Conservation (phyloP, 2,888 invertebrate species). For the Melitaea athalia region DNA sequence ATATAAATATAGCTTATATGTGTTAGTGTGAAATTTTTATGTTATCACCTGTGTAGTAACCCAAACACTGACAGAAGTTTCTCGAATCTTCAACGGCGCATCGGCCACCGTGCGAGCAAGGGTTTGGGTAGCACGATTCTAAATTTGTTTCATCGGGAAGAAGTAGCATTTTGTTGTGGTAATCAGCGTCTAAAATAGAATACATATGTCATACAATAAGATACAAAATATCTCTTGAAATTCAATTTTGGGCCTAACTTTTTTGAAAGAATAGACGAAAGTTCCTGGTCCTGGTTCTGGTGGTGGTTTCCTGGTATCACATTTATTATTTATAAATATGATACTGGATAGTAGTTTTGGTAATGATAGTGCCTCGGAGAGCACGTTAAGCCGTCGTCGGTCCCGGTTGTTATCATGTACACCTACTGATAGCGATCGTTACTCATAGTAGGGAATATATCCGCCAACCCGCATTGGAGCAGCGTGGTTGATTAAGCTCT, state of each 20-base stretch:
- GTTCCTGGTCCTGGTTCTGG: too few relatives aligned
- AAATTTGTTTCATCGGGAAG: slow-evolving; percentile 81
- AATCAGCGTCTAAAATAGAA: slow-evolving; percentile 81
- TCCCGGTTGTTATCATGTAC: too few relatives aligned
- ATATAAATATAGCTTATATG: neutral
- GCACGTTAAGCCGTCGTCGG: too few relatives aligned
- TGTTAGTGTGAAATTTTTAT: neutral
- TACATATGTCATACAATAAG: neutral
- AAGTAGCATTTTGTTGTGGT: slow-evolving; percentile 84
- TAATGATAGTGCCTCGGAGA: too few relatives aligned
- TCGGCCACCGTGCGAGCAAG: slow-evolving; percentile 87
- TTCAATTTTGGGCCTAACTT: too few relatives aligned
- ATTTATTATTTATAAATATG: too few relatives aligned
- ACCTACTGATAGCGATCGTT: too few relatives aligned
- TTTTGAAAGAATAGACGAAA: neutral
- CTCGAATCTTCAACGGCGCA: slow-evolving; percentile 83
- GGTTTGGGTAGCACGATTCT: slow-evolving; percentile 88
- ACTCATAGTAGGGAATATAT: too few relatives aligned
- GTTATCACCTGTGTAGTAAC: slow-evolving; percentile 86
- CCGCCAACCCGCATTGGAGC: too few relatives aligned
- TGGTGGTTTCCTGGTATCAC: too few relatives aligned
- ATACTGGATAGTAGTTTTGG: too few relatives aligned
- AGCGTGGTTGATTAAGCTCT: too few relatives aligned
- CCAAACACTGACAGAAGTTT: slow-evolving; percentile 86
- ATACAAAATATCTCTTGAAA: neutral